Conservation (phyloP, 2,113 vertebrate genomes). For the Sturnus vulgaris region DNA sequence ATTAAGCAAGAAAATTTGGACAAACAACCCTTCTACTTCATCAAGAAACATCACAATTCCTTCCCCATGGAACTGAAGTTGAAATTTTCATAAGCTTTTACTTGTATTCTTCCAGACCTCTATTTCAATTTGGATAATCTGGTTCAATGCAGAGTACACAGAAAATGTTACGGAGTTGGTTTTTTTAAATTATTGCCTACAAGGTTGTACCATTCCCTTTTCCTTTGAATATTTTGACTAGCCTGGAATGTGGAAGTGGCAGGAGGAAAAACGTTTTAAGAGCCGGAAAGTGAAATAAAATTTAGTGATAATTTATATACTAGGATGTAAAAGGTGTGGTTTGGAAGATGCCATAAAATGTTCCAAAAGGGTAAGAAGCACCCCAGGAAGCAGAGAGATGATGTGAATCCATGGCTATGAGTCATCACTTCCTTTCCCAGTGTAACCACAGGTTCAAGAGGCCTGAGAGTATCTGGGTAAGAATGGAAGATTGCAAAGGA, state of each 20-base stretch:
- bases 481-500: neutral
- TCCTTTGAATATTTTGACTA: neutral
- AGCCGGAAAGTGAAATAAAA: neutral
- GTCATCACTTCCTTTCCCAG: neutral
- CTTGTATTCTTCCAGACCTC: neutral
- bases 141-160: neutral
- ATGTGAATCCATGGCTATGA: neutral
- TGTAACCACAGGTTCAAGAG: neutral
- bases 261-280: neutral
- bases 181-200: neutral
- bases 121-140: neutral
- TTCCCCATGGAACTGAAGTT: neutral
- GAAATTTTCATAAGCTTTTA: neutral
- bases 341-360: neutral
- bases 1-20: neutral
- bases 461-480: neutral
- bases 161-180: neutral
- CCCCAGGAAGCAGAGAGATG: neutral
- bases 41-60: neutral
- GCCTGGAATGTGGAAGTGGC: fast-evolving
- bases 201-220: neutral
- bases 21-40: neutral
- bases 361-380: neutral
- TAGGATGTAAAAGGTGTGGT: neutral
- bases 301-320: neutral